Percentiles rank a stretch among this genome's conserved stretches.
Evolutionary conservation across 2,888 invertebrate species (phyloP).

Genomic region (Metallyticus violacea): DNA sequence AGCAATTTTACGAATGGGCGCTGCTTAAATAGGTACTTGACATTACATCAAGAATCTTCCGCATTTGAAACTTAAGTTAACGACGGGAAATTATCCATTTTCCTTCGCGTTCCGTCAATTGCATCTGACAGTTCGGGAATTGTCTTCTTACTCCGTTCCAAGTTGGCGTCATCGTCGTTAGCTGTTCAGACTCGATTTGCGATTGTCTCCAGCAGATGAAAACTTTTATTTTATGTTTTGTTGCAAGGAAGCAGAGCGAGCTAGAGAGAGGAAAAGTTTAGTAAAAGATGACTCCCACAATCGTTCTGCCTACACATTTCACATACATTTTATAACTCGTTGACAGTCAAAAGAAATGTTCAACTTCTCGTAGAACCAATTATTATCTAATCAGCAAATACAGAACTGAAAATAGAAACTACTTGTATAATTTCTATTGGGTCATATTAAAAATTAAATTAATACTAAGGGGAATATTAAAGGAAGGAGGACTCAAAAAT

Average conservation of each 20-base stretch:
- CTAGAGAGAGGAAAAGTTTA: background rate
- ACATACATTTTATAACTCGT: background rate
- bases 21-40: background rate
- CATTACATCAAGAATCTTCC: background rate
- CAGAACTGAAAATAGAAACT: too few relatives aligned
- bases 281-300: background rate
- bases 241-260: background rate
- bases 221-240: background rate
- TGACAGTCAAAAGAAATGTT: background rate
- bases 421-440: too few relatives aligned
- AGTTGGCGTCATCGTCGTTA: background rate
- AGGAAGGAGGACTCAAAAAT: too few relatives aligned
- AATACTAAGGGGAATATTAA: too few relatives aligned
- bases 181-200: background rate
- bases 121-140: slow-evolving; percentile 13
- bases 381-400: background rate
- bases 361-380: background rate
- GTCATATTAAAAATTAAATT: too few relatives aligned
- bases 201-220: slow-evolving; percentile 13
- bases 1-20: background rate
- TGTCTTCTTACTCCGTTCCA: background rate
- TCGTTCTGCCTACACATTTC: background rate
- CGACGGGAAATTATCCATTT: background rate
- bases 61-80: background rate
- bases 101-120: slow-evolving; percentile 5